Conservation (phyloP, 2,113 vertebrate genomes). For the Crotophaga sulcirostris region DNA sequence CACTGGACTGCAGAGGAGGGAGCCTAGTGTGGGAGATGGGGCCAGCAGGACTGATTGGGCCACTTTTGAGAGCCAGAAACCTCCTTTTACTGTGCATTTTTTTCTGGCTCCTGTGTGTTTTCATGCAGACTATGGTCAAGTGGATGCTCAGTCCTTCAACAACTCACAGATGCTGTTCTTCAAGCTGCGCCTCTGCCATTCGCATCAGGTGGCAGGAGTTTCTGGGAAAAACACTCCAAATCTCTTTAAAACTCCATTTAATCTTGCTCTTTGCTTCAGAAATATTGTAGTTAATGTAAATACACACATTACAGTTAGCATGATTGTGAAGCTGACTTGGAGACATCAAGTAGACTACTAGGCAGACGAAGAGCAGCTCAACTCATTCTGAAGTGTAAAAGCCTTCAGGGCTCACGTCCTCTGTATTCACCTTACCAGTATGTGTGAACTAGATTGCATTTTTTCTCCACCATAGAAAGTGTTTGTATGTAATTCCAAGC, state of each 20-base stretch:
- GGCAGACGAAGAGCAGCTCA: neutral
- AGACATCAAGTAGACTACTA: neutral
- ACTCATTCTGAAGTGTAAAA: neutral
- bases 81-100: neutral
- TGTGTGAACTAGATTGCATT: fast-evolving
- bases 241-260: neutral
- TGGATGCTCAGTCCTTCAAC: neutral
- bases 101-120: neutral
- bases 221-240: neutral
- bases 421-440: neutral
- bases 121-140: fast-evolving
- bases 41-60: neutral
- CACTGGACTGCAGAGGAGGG: neutral
- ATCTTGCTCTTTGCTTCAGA: neutral
- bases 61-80: neutral
- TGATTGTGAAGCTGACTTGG: neutral
- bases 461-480: neutral
- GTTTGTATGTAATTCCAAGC: neutral
- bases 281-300: too few species aligned
- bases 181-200: neutral
- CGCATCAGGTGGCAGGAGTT: neutral
- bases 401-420: neutral
- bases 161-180: neutral
- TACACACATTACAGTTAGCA: fast-evolving
- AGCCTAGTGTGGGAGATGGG: neutral